These are phyloP conservation scores for Morelia viridis DNA, from an alignment of 2,797 vertebrate species.

Conservation along the genomic window DNA sequence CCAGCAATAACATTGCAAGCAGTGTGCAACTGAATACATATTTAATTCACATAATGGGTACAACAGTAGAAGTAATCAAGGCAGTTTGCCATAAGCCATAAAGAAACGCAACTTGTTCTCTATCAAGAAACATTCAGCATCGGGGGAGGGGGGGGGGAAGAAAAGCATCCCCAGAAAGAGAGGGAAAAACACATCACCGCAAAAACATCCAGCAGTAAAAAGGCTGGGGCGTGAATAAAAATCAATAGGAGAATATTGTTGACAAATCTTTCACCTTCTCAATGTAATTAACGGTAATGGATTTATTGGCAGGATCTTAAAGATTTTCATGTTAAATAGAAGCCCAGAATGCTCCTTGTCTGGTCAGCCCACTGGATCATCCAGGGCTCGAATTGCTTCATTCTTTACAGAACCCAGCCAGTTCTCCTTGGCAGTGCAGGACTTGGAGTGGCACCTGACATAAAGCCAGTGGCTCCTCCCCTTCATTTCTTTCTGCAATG, in stretches of 20 bases:
- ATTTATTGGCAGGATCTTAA: constrained; percentile 72
- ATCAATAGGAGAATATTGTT: constrained; percentile 63
- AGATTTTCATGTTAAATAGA: constrained; percentile 65
- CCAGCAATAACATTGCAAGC: constrained; percentile 79
- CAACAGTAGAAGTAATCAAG: constrained; percentile 84
- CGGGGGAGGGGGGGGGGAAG: constrained; percentile 34
- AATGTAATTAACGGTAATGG: constrained; percentile 76
- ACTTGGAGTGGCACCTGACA: constrained; percentile 60
- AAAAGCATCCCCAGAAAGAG: constrained; percentile 57
- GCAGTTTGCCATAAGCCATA: constrained; percentile 84
- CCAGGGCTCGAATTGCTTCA: rapidly evolving
- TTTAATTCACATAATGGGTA: constrained; percentile 85
- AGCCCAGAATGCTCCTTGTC: constrained; percentile 42
- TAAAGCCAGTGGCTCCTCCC: constrained; percentile 40
- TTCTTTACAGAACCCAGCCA: neutral
- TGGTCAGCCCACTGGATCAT: constrained; percentile 7
- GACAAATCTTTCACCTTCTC: constrained; percentile 68
- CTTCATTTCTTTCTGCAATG: constrained; percentile 73
- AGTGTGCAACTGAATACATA: constrained; percentile 83
- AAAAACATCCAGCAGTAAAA: neutral
- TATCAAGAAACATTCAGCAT: constrained; percentile 72
- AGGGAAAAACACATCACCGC: rapidly evolving
- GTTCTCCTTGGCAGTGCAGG: neutral
- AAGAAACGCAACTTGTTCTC: constrained; percentile 76
- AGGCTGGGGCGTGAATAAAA: constrained; percentile 44